Percentiles rank a stretch among this genome's conserved stretches.
Conservation (phyloP, 2,888 invertebrate genomes). For the Hemistola chrysoprasaria region DNA sequence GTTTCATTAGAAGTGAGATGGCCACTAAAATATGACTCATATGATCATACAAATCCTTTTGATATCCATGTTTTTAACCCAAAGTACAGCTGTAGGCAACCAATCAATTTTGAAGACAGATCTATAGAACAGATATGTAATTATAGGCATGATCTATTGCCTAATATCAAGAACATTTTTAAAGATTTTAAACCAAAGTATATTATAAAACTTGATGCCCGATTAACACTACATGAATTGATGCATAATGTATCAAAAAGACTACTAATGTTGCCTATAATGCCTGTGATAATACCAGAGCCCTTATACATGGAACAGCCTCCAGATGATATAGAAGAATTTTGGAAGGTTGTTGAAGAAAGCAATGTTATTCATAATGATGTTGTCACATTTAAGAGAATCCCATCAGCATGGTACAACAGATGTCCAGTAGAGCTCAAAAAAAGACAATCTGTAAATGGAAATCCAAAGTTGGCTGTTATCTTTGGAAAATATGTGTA, state of each 20-base stretch:
- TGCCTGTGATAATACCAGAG: conserved; percentile 60
- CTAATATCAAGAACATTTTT: conserved; percentile 75
- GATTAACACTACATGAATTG: conserved; percentile 69
- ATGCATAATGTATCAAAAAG: conserved; percentile 70
- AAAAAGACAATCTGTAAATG: conserved; percentile 72
- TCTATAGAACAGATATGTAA: conserved; percentile 73
- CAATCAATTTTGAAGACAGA: conserved; percentile 66
- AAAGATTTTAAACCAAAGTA: conserved; percentile 77
- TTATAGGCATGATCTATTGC: conserved; percentile 65
- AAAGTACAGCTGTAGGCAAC: conserved; percentile 73
- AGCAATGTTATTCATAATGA: conserved; percentile 48
- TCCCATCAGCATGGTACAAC: conserved; percentile 81
- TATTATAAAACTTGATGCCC: conserved; percentile 83
- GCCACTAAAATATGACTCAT: conserved; percentile 57
- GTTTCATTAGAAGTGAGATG: conserved; percentile 45
- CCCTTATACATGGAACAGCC: conserved; percentile 62
- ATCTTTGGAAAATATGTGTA: conserved; percentile 84
- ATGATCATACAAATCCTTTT: conserved; percentile 43
- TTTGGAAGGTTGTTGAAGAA: conserved; percentile 60
- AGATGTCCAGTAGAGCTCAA: conserved; percentile 85
- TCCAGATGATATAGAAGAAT: conserved; percentile 62
- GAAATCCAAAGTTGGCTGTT: conserved; percentile 79
- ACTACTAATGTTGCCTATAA: conserved; percentile 51
- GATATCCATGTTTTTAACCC: conserved; percentile 47
- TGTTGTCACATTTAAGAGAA: conserved; percentile 51